Conservation (phyloP, 2,888 invertebrate species). For the Sarcophaga subvicina region DNA sequence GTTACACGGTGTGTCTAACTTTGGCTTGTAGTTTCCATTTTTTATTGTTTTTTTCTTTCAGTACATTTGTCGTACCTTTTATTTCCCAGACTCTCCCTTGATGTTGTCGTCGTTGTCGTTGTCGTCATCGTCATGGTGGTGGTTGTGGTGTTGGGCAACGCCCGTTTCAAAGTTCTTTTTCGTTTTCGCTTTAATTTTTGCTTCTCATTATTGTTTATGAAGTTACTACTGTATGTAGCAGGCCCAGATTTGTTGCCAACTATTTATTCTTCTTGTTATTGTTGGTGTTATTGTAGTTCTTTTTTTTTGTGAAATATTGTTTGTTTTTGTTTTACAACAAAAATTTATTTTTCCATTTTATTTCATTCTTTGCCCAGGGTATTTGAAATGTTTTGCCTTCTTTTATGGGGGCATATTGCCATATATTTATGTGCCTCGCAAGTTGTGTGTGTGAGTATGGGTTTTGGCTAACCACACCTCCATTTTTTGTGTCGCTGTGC, state of each 20-base stretch:
- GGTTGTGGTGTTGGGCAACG: constrained; percentile 65
- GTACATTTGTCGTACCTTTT: not conserved
- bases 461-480: constrained; percentile 64
- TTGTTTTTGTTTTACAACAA: not conserved
- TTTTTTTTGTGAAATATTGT: constrained; percentile 11
- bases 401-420: not conserved
- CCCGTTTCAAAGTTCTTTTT: constrained; percentile 54
- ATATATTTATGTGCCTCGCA: not conserved
- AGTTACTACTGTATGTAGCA: constrained; percentile 39
- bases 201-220: constrained; percentile 58
- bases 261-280: not conserved
- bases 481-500: constrained; percentile 57
- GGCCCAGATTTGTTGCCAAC: constrained; percentile 33
- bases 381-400: not conserved
- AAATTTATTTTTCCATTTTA: not conserved
- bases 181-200: constrained; percentile 27
- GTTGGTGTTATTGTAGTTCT: not conserved
- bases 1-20: not conserved
- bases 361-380: constrained; percentile 1
- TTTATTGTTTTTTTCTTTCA: not conserved
- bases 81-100: constrained; percentile 62
- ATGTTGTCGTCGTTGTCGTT: constrained; percentile 30
- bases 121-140: not conserved
- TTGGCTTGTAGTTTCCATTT: not conserved
- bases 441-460: constrained; percentile 22